Evolutionary conservation across 2,113 vertebrate genomes (phyloP).

Genomic region (Rhagologus leucostigma): DNA sequence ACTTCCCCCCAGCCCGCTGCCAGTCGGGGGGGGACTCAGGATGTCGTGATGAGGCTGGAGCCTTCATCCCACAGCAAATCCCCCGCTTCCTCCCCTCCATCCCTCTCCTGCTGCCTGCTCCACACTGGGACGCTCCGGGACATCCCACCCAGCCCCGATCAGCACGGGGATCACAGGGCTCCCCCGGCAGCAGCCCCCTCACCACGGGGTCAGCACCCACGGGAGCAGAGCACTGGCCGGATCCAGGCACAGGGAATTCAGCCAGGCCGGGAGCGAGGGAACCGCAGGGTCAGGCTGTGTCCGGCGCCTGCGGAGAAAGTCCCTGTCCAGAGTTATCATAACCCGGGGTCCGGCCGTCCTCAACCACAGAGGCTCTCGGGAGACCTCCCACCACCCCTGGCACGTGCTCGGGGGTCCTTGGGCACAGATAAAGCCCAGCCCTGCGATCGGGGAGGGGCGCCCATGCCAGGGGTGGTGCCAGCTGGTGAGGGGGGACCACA

Average conservation of each 20-base stretch:
- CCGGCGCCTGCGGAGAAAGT: not conserved
- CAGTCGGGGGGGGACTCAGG: not conserved
- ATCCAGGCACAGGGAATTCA: not conserved
- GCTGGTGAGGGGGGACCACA: not conserved
- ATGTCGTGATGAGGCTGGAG: not conserved
- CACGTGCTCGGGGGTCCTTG: rapidly evolving
- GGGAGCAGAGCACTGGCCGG: rapidly evolving
- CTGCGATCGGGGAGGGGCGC: rapidly evolving
- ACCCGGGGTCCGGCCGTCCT: rapidly evolving
- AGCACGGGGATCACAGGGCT: not conserved
- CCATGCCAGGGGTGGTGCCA: not conserved
- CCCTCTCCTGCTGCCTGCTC: not conserved
- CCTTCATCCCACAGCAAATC: not conserved
- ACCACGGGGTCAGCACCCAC: not conserved
- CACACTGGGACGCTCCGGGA: not conserved
- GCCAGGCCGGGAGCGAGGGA: not conserved
- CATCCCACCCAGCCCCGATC: rapidly evolving
- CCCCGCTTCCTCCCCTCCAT: rapidly evolving
- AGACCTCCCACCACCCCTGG: not conserved
- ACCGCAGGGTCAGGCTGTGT: not conserved
- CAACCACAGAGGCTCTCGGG: not conserved
- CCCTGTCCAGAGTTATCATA: not conserved
- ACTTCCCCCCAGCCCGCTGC: not conserved
- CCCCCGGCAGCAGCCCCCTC: not conserved
- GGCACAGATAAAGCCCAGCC: not conserved